A percentile compares a stretch with the other conserved stretches of the same genome.
Evolutionary conservation across 2,113 vertebrate species (phyloP).

Genomic region (Empidonax traillii): DNA sequence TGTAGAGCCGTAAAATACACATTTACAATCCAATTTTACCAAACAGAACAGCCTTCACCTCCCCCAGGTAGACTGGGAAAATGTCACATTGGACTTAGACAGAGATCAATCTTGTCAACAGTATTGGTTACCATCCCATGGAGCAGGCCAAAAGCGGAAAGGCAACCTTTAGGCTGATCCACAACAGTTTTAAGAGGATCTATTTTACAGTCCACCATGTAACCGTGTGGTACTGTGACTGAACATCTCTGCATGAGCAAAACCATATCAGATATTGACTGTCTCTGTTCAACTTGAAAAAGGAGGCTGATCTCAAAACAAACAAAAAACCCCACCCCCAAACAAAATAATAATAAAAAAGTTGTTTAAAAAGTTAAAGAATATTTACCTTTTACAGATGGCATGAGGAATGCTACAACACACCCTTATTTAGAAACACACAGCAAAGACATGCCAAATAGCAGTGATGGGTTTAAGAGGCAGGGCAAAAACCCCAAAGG

Average conservation of each 20-base stretch:
- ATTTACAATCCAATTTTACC: not conserved
- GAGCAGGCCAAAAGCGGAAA: not conserved
- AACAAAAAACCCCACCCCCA: not conserved
- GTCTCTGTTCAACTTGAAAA: not conserved
- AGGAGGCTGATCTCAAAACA: not conserved
- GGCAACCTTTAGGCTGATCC: not conserved
- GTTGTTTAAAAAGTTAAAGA: not conserved
- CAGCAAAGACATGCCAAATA: not conserved
- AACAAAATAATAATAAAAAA: not conserved
- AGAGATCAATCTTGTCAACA: not conserved
- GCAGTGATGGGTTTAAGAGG: rapidly evolving
- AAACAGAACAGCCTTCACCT: rapidly evolving
- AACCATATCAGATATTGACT: not conserved
- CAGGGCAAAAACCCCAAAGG: not conserved
- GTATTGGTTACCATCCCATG: not conserved
- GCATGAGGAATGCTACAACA: not conserved
- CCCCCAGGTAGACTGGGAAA: rapidly evolving
- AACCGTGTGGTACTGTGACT: not conserved
- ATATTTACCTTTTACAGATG: not conserved
- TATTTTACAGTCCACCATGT: not conserved
- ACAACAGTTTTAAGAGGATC: not conserved
- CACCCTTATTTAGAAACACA: not conserved
- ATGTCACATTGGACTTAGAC: rapidly evolving
- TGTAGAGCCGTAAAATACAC: not conserved
- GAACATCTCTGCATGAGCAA: not conserved